Evolutionary conservation across 2,888 invertebrate species (phyloP).

Genomic region (Apomyelois bistriatella): DNA sequence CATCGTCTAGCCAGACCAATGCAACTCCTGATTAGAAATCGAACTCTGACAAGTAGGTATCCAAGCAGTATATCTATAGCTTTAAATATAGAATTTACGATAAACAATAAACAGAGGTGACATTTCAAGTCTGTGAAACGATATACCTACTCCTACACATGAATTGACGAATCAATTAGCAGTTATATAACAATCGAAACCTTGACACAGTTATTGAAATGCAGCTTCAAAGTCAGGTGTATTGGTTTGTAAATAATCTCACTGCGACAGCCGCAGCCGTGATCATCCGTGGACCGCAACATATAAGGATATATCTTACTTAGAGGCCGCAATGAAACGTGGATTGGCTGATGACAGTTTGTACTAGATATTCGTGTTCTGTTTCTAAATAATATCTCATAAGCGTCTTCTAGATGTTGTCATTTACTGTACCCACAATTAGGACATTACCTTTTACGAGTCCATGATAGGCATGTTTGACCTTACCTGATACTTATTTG

Average conservation of each 20-base stretch:
- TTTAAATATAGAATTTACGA: background rate
- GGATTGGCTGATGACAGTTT: too few relatives aligned
- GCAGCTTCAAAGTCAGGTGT: constrained; percentile 45
- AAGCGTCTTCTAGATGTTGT: too few relatives aligned
- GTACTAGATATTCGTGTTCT: background rate
- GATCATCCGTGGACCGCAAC: constrained; percentile 31
- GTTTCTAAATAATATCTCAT: background rate
- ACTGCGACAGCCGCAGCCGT: constrained; percentile 29
- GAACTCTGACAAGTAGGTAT: too few relatives aligned
- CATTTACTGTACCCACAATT: too few relatives aligned
- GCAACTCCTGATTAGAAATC: too few relatives aligned
- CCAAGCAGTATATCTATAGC: background rate
- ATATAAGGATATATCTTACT: background rate
- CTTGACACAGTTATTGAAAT: constrained; percentile 54
- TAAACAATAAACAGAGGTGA: background rate
- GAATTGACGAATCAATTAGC: constrained; percentile 9
- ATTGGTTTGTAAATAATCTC: constrained; percentile 44
- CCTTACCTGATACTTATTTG: too few relatives aligned
- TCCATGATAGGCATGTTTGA: too few relatives aligned
- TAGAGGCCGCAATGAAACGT: too few relatives aligned
- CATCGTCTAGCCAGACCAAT: too few relatives aligned
- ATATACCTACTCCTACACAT: constrained; percentile 4
- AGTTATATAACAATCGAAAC: constrained; percentile 27
- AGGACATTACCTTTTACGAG: too few relatives aligned
- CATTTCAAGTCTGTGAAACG: background rate